A percentile compares a stretch with the other conserved stretches of the same genome.
phyloP scores from a whole-genome alignment of 92 coral and sea anemone species.

The Palythoa grandiflora region DNA sequence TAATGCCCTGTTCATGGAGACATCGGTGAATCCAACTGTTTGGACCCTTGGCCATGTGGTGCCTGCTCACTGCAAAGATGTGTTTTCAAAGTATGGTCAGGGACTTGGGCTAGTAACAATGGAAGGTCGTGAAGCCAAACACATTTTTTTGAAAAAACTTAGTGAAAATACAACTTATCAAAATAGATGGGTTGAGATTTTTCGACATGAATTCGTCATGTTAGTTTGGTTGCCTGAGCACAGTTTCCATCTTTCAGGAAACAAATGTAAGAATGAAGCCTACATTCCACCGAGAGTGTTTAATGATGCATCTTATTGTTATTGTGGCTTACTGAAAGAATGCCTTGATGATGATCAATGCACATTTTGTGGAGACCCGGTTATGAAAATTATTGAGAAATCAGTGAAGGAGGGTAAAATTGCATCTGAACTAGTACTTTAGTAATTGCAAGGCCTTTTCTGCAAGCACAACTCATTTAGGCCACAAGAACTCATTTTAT shows the following conservation, averaged over 20 bases:
- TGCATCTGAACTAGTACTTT: conserved; percentile 14
- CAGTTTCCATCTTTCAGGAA: background rate
- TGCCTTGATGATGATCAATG: conserved; percentile 19
- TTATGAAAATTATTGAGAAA: conserved; percentile 14
- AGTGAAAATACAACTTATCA: conserved; percentile 59
- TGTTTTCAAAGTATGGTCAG: conserved; percentile 56
- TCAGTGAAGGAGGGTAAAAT: conserved; percentile 16
- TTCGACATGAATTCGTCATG: conserved; percentile 44
- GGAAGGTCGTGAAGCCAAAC: conserved; percentile 66
- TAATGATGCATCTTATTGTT: conserved; percentile 34
- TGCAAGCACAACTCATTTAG: background rate
- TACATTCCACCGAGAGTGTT: conserved; percentile 11
- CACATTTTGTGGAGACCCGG: background rate
- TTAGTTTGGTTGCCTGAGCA: too few relatives aligned
- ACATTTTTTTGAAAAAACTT: conserved; percentile 44
- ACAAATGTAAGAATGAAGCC: background rate
- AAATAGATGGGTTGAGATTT: conserved; percentile 55
- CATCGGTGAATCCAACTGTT: conserved; percentile 56
- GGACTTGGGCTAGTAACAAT: conserved; percentile 60
- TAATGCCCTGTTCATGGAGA: conserved; percentile 48
- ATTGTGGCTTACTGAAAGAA: conserved; percentile 49
- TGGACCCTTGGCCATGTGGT: conserved; percentile 63
- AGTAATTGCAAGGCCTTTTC: background rate
- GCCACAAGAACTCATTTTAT: too few relatives aligned
- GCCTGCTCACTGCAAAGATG: conserved; percentile 60